A percentile compares a stretch with the other conserved stretches of the same genome.
phyloP scores from a whole-genome alignment of 2,113 vertebrate genomes.

The Camelus dromedarius region DNA sequence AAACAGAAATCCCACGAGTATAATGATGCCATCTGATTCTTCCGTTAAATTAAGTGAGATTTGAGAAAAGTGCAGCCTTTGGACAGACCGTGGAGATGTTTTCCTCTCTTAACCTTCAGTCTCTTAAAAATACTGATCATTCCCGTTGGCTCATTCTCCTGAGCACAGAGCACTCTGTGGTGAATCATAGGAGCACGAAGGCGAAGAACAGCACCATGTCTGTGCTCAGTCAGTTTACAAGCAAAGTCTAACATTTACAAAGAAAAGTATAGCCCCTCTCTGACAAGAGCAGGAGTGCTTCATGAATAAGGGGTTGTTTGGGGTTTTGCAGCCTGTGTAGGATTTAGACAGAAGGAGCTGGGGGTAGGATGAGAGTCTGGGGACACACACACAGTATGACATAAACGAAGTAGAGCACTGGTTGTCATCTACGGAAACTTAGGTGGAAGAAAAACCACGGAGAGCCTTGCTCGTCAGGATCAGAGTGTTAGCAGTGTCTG shows the following conservation, averaged over 20 bases:
- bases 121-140: neutral
- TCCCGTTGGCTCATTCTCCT: neutral
- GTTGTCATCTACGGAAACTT: neutral
- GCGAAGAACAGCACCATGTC: neutral
- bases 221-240: rapidly evolving
- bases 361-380: rapidly evolving
- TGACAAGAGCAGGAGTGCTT: neutral
- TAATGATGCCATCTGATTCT: rapidly evolving
- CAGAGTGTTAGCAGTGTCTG: neutral
- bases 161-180: neutral
- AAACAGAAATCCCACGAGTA: neutral
- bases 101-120: neutral
- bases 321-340: rapidly evolving
- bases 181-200: rapidly evolving
- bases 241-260: neutral
- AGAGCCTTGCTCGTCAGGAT: rapidly evolving
- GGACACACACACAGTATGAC: rapidly evolving
- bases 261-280: neutral
- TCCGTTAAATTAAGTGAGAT: too few species aligned
- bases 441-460: neutral
- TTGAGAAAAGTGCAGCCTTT: neutral
- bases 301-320: rapidly evolving
- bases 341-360: too few species aligned
- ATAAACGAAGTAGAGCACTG: too few species aligned
- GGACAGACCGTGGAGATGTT: neutral